Conservation (phyloP, 2,797 vertebrate genomes). For the Gobio occitaniae region DNA sequence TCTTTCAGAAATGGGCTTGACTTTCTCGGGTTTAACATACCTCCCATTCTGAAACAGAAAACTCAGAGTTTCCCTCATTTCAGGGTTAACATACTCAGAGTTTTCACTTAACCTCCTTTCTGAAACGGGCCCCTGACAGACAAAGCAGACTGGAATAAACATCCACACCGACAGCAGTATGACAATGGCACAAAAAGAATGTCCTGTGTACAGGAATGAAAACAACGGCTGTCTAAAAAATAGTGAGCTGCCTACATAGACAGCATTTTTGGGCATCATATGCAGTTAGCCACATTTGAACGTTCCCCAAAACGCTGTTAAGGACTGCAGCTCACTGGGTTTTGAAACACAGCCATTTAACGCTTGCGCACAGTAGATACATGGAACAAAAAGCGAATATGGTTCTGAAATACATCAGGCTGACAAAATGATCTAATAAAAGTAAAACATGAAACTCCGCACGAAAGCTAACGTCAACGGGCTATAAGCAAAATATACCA, state of each 20-base stretch:
- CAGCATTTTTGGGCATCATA: background rate
- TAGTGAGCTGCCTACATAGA: background rate
- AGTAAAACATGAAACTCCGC: slow-evolving; percentile 10
- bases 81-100: too few species aligned
- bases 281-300: background rate
- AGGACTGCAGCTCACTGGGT: background rate
- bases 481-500: background rate
- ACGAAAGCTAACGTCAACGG: background rate
- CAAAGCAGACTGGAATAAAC: background rate
- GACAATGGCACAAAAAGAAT: background rate
- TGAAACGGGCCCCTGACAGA: background rate
- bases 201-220: background rate
- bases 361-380: background rate
- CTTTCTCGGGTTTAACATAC: too few species aligned
- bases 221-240: background rate
- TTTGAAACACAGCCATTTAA: background rate
- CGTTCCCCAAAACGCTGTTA: background rate
- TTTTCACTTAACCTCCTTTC: too few species aligned
- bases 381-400: background rate
- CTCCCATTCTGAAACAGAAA: too few species aligned
- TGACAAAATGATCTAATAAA: slow-evolving; percentile 12
- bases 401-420: background rate
- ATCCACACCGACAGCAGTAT: background rate
- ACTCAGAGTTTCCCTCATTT: too few species aligned
- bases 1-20: too few species aligned